These are phyloP conservation scores for Eristalis pertinax DNA, from an alignment of 2,888 invertebrate species.

Conservation along the genomic window DNA sequence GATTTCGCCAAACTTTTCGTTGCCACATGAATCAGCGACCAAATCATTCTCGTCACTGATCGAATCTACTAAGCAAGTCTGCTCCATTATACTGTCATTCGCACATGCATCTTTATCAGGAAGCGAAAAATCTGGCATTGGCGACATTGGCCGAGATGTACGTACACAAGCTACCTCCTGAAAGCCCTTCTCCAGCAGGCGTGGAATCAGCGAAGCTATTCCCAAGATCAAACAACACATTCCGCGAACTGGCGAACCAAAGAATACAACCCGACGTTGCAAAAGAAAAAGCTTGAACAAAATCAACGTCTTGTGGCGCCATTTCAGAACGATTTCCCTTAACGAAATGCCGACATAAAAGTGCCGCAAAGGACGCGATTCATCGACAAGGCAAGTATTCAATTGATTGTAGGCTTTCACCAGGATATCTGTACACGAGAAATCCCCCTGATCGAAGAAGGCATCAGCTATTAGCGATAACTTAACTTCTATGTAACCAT, in stretches of 20 bases:
- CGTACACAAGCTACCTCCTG: slow-evolving; percentile 91
- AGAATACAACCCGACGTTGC: slow-evolving; percentile 94
- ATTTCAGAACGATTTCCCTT: slow-evolving; percentile 82
- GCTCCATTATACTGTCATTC: slow-evolving; percentile 15
- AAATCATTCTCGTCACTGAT: slow-evolving; percentile 59
- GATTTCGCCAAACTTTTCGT: slow-evolving; percentile 56
- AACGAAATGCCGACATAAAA: slow-evolving; percentile 80
- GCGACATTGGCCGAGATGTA: slow-evolving; percentile 87
- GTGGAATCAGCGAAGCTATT: slow-evolving; percentile 94
- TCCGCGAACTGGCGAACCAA: slow-evolving; percentile 95
- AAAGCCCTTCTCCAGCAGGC: slow-evolving; percentile 92
- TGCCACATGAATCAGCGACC: slow-evolving; percentile 50
- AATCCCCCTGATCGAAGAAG: slow-evolving; percentile 97
- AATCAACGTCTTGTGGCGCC: slow-evolving; percentile 95
- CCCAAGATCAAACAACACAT: slow-evolving; percentile 93
- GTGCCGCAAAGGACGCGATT: slow-evolving; percentile 83
- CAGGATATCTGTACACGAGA: slow-evolving; percentile 92
- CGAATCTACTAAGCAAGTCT: background rate
- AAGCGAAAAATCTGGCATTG: slow-evolving; percentile 85
- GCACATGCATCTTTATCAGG: slow-evolving; percentile 64
- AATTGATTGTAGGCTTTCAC: slow-evolving; percentile 96
- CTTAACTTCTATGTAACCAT: slow-evolving; percentile 97
- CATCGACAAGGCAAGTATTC: slow-evolving; percentile 87
- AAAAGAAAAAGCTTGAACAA: slow-evolving; percentile 95
- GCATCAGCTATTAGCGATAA: slow-evolving; percentile 97